Percentiles rank a stretch among this genome's conserved stretches.
These are phyloP conservation scores for Xestia sexstrigata DNA, from an alignment of 2,888 invertebrate species.

Conservation along the genomic window DNA sequence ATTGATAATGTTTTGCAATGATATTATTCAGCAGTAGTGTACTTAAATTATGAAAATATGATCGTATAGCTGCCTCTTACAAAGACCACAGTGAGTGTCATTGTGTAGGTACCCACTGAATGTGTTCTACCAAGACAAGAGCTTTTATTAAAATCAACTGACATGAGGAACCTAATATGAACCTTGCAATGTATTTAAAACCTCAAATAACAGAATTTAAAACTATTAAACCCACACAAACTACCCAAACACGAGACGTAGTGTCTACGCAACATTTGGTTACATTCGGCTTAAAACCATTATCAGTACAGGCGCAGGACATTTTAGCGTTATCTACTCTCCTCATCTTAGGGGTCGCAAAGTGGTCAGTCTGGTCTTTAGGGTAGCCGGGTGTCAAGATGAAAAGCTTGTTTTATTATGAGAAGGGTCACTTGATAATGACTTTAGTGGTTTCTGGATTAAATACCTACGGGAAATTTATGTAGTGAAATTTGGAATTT, in stretches of 20 bases:
- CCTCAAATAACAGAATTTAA: neutral
- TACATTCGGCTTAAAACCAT: constrained; percentile 83
- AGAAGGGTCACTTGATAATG: constrained; percentile 85
- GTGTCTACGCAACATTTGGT: constrained; percentile 80
- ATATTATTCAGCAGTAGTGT: neutral
- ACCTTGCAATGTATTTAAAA: neutral
- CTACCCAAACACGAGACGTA: constrained; percentile 65
- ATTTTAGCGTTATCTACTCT: constrained; percentile 83
- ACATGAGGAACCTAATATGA: no score
- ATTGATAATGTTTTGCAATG: no score
- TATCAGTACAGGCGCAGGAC: constrained; percentile 85
- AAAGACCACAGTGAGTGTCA: no score
- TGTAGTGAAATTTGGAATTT: constrained; percentile 27
- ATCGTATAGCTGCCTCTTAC: neutral
- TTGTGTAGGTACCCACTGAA: neutral
- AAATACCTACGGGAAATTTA: constrained; percentile 61
- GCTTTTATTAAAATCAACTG: neutral
- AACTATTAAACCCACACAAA: constrained; percentile 21
- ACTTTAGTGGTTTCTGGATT: constrained; percentile 78
- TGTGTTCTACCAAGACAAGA: neutral
- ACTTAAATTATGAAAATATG: neutral
- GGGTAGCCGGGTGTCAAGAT: constrained; percentile 83
- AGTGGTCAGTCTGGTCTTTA: constrained; percentile 73
- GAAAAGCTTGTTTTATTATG: constrained; percentile 83
- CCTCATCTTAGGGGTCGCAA: constrained; percentile 83